Evolutionary conservation across 2,113 vertebrate species (phyloP).

Genomic region (Thryonomys swinderianus): DNA sequence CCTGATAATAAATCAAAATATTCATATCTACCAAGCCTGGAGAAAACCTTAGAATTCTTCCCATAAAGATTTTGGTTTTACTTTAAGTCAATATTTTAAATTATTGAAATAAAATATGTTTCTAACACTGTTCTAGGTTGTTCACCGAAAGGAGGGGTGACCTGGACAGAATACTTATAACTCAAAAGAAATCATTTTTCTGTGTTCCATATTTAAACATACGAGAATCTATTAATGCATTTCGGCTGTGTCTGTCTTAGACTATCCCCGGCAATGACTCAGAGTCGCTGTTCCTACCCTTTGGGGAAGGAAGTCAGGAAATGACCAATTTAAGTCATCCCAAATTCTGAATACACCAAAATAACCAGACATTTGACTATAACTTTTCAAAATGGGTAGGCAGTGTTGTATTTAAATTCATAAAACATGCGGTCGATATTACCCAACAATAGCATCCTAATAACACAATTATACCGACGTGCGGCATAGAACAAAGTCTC

Average conservation of each 20-base stretch:
- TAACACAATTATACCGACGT: background rate
- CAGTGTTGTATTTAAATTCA: constrained; percentile 9
- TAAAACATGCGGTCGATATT: background rate
- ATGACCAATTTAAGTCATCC: background rate
- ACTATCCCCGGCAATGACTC: background rate
- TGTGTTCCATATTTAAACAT: background rate
- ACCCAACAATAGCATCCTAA: constrained; percentile 14
- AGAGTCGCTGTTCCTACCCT: background rate
- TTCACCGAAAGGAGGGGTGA: background rate
- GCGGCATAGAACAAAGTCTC: background rate
- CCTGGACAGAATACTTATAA: background rate
- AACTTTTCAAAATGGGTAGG: background rate
- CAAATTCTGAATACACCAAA: constrained; percentile 23
- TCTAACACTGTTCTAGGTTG: background rate
- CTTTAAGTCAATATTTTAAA: background rate
- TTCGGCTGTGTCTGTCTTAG: background rate
- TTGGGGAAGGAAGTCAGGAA: background rate
- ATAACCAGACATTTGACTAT: background rate
- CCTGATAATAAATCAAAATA: background rate
- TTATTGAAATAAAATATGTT: background rate
- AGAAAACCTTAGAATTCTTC: background rate
- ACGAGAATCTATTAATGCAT: background rate
- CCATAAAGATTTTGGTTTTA: background rate
- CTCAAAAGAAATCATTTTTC: background rate
- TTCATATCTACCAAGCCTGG: background rate